Evolutionary conservation across 2,113 vertebrate species (phyloP), one percentile per base, ranked within the genome.

Genomic region (Otis tarda): DNA sequence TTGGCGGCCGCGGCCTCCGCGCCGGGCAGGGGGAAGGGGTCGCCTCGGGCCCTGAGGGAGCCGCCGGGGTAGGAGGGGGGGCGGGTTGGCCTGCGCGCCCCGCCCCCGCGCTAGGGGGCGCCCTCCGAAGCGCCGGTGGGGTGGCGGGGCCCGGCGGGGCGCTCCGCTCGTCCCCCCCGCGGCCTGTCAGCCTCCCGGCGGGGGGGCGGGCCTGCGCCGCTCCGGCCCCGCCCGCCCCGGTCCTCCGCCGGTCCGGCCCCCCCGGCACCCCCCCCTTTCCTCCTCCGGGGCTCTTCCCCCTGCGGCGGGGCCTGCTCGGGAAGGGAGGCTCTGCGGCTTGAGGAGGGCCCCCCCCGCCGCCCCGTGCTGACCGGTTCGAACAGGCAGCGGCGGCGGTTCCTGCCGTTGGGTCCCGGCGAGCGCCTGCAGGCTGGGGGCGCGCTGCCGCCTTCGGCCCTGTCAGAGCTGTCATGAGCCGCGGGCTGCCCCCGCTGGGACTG

Each of bases 361-460:
- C 47, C 47, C 47, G 47, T 5, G 23, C 15, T 24, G 7, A 16
- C 39, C 47, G 9, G 24, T 41, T 75, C 7, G 28, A 49, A 20
- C 13, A 53, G 67, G 20, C 33, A 11, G 74, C 45, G 45, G 28
- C 9, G 28, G 68, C 30, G 2, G 52, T 31, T 81, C 4, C 14
- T 31, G 0, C n/a, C n/a, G 16, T 60, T 39, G 67, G 19, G 67
- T 28, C 6, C 43, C 15, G 23, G 57, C 35, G 59, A 20, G 55
- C 55, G 23, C 22, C n/a, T 12, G 76, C 61, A 8, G 2, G 67
- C 30, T 15, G 52, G 43, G 27, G 70, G 21, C n/a, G 43, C 12
- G 59, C 33, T 59, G 68, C 57, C 7, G 31, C 2, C 6, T 4
- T 4, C 0, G 53, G 6, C 8, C 47, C 57, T 2, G 37, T 2